A percentile compares a stretch with the other conserved stretches of the same genome.
These are phyloP conservation scores for Chalcosyrphus nemorum DNA, from an alignment of 2,888 invertebrate genomes.

Conservation along the genomic window DNA sequence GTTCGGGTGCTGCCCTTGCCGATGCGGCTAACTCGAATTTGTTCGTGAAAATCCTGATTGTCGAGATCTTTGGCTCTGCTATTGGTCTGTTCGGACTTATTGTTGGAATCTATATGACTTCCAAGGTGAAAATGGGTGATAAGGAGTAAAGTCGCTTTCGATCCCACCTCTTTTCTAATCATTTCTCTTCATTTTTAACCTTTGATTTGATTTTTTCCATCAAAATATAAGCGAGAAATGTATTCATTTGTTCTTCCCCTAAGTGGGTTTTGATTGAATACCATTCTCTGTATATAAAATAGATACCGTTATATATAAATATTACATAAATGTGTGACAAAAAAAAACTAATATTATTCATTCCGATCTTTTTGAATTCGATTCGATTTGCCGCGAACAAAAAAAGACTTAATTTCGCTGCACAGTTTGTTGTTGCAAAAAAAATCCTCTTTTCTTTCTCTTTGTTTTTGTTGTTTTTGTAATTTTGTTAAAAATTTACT, in stretches of 20 bases:
- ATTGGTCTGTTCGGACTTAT: slow-evolving; percentile 99
- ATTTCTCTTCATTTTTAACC: neutral
- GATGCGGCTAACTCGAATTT: slow-evolving; percentile 98
- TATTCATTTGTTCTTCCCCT: slow-evolving; percentile 21
- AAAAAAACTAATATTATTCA: slow-evolving; percentile 64
- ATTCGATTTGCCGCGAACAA: slow-evolving; percentile 37
- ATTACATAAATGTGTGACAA: slow-evolving; percentile 49
- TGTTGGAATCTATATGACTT: slow-evolving; percentile 97
- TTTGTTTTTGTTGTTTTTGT: slow-evolving; percentile 30
- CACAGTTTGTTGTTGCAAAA: neutral
- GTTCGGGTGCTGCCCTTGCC: slow-evolving; percentile 98
- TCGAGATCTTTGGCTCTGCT: slow-evolving; percentile 99
- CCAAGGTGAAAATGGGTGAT: slow-evolving; percentile 91
- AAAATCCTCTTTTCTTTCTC: slow-evolving; percentile 12
- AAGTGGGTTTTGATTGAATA: slow-evolving; percentile 16
- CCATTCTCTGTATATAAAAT: slow-evolving; percentile 45
- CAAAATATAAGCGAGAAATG: slow-evolving; percentile 45
- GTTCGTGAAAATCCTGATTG: slow-evolving; percentile 98
- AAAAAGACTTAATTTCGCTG: slow-evolving; percentile 12
- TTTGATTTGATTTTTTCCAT: slow-evolving; percentile 29
- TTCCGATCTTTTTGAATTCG: slow-evolving; percentile 54
- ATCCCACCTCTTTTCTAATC: neutral
- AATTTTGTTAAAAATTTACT: slow-evolving; percentile 5
- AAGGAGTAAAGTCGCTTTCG: slow-evolving; percentile 81
- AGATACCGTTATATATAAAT: slow-evolving; percentile 24